A percentile compares a stretch with the other conserved stretches of the same genome.
These are phyloP conservation scores for Chaetura pelagica DNA, from an alignment of 2,113 vertebrate species.

Conservation along the genomic window DNA sequence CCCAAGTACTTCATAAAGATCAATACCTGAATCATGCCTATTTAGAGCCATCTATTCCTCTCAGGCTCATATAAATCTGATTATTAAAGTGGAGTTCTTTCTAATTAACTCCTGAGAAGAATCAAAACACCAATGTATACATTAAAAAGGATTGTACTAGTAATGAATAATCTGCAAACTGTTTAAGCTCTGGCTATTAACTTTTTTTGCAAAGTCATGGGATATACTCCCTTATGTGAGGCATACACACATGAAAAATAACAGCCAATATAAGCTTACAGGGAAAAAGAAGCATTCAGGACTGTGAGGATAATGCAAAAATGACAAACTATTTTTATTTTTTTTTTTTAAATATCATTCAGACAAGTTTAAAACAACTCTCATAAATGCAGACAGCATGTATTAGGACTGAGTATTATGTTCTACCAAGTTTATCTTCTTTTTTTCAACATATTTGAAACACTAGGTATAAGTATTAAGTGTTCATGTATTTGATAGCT, in stretches of 20 bases:
- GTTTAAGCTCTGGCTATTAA: neutral
- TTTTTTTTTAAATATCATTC: neutral
- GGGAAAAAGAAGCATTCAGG: neutral
- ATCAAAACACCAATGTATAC: neutral
- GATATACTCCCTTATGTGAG: neutral
- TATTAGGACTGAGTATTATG: neutral
- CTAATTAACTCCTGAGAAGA: constrained; percentile 13
- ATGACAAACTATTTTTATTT: neutral
- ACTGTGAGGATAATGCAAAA: neutral
- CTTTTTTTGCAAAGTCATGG: neutral
- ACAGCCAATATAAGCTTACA: neutral
- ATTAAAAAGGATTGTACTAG: neutral
- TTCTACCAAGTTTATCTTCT: neutral
- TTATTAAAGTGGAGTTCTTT: neutral
- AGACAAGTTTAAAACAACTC: neutral
- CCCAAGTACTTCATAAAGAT: neutral
- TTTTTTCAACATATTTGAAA: neutral
- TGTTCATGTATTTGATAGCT: neutral
- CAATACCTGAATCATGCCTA: neutral
- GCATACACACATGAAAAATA: neutral
- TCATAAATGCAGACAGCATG: neutral
- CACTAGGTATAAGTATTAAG: neutral
- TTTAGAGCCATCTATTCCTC: neutral
- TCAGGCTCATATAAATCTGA: neutral
- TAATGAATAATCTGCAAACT: neutral